Evolutionary conservation across 1,140 invertebrate species (phyloP).

Genomic region (Drosophila seguyi): DNA sequence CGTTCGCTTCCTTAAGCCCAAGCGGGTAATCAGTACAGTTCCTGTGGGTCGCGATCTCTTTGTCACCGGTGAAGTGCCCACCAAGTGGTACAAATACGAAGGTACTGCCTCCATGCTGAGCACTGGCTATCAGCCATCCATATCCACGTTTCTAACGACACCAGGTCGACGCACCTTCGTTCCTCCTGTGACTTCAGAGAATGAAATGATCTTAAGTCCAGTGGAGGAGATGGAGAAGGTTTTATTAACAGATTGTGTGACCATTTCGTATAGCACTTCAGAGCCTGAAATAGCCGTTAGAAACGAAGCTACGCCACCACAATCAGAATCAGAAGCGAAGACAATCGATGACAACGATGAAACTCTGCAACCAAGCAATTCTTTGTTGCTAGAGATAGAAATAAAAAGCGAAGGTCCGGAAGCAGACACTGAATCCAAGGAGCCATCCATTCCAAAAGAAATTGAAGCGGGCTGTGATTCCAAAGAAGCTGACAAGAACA

Average conservation of each 20-base stretch:
- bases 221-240: background rate
- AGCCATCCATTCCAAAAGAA: too few relatives aligned
- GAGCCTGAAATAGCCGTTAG: slow-evolving; percentile 10
- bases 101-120: slow-evolving; percentile 43
- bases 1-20: slow-evolving; percentile 78
- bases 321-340: background rate
- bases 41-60: slow-evolving; percentile 59
- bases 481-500: background rate
- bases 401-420: background rate
- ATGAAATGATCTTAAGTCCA: slow-evolving; percentile 53
- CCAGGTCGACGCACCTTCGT: slow-evolving; percentile 1
- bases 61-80: slow-evolving; percentile 64
- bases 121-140: slow-evolving; percentile 62
- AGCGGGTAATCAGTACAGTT: slow-evolving; percentile 76
- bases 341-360: background rate
- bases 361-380: background rate
- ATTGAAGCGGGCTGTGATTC: background rate
- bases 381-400: slow-evolving; percentile 3
- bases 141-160: slow-evolving; percentile 46
- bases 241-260: background rate
- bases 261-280: slow-evolving; percentile 6
- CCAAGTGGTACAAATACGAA: slow-evolving; percentile 66
- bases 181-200: background rate
- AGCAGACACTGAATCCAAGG: too few relatives aligned
- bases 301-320: background rate